Evolutionary conservation across 1,140 invertebrate genomes (phyloP).

Genomic region (Chymomyza costata): DNA sequence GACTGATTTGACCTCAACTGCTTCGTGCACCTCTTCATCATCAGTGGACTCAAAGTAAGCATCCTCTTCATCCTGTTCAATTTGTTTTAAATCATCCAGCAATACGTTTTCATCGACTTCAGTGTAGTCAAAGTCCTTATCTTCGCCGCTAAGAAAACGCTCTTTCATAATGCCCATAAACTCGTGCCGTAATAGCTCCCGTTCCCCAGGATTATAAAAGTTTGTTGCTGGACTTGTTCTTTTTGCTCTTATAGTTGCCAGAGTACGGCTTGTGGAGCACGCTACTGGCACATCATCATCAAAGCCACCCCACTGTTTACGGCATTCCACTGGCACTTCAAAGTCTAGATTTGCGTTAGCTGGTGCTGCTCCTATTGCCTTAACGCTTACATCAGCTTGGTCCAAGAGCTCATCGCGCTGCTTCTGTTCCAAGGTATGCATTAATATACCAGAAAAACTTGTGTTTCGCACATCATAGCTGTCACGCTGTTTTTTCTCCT

Average conservation of each 20-base stretch:
- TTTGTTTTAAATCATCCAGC: conserved; percentile 85
- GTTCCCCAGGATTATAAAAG: conserved; percentile 75
- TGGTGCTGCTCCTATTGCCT: not conserved
- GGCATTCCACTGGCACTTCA: conserved; percentile 51
- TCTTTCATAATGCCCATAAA: conserved; percentile 92
- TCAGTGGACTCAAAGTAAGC: conserved; percentile 89
- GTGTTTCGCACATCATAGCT: conserved; percentile 78
- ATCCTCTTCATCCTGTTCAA: conserved; percentile 87
- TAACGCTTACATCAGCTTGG: not conserved
- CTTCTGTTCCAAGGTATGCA: conserved; percentile 82
- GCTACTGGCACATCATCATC: conserved; percentile 54
- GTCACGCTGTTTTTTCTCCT: conserved; percentile 83
- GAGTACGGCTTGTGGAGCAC: conserved; percentile 44
- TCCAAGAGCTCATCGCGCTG: conserved; percentile 80
- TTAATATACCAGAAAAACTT: conserved; percentile 82
- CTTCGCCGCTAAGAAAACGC: conserved; percentile 89
- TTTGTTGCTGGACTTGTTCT: conserved; percentile 69
- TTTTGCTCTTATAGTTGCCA: not conserved
- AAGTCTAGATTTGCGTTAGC: conserved; percentile 11
- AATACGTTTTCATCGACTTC: conserved; percentile 85
- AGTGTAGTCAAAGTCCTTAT: conserved; percentile 86
- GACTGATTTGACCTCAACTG: conserved; percentile 24
- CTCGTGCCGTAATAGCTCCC: conserved; percentile 84
- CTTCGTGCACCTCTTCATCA: conserved; percentile 69
- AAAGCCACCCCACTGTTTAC: conserved; percentile 57